phyloP scores from a whole-genome alignment of 2,888 invertebrate genomes.

The Yponomeuta cagnagella region DNA sequence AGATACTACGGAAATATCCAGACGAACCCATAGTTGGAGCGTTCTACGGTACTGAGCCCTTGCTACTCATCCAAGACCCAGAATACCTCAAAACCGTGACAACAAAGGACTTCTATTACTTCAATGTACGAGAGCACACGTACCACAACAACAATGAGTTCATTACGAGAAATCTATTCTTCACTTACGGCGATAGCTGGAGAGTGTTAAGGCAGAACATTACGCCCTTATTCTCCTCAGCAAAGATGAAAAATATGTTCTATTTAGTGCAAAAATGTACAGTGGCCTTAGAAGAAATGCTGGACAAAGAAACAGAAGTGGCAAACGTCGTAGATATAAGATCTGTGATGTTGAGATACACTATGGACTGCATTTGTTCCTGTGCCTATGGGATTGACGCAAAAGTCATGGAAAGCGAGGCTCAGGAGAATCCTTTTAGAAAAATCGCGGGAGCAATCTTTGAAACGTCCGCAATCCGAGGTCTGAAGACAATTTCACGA shows the following conservation, averaged over 20 bases:
- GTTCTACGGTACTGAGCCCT: constrained; percentile 21
- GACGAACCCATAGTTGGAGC: constrained; percentile 23
- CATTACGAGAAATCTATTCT: constrained; percentile 12
- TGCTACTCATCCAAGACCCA: constrained; percentile 18
- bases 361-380: constrained; percentile 15
- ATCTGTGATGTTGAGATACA: constrained; percentile 11
- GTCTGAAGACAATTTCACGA: background rate
- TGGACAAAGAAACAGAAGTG: constrained; percentile 4
- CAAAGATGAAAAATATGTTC: constrained; percentile 20
- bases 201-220: constrained; percentile 18
- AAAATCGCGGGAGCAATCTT: constrained; percentile 11
- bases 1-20: constrained; percentile 28
- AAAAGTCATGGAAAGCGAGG: background rate
- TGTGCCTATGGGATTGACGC: constrained; percentile 15
- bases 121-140: constrained; percentile 10
- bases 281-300: constrained; percentile 9
- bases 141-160: constrained; percentile 10
- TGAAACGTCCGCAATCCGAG: background rate
- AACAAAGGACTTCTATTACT: constrained; percentile 19
- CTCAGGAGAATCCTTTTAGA: constrained; percentile 2
- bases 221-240: constrained; percentile 18
- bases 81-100: constrained; percentile 16
- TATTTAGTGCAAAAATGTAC: constrained; percentile 14
- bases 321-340: background rate
- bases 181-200: constrained; percentile 18